phyloP scores from a whole-genome alignment of 2,888 invertebrate species.

The Hemaris fuciformis region DNA sequence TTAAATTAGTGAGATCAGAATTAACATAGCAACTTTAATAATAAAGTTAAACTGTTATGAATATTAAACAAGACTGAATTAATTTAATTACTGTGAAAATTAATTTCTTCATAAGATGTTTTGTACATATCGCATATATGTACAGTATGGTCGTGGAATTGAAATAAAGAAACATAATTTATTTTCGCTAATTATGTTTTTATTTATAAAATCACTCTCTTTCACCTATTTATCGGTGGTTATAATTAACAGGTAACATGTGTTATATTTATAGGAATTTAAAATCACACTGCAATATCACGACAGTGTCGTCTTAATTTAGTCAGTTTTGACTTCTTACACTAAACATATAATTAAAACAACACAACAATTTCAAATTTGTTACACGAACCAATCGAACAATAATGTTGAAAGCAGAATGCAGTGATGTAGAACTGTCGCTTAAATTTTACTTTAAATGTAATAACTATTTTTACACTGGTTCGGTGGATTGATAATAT shows the following conservation, averaged over 20 bases:
- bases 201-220: constrained; percentile 38
- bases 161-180: constrained; percentile 71
- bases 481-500: background rate
- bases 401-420: background rate
- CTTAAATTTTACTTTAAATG: background rate
- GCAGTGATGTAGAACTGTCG: background rate
- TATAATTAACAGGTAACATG: constrained; percentile 22
- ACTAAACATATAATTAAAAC: background rate
- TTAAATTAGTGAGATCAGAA: background rate
- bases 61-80: constrained; percentile 76
- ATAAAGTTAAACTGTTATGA: constrained; percentile 67
- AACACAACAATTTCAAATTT: background rate
- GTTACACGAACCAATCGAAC: background rate
- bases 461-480: background rate
- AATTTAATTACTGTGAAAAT: constrained; percentile 61
- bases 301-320: background rate
- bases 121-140: constrained; percentile 60
- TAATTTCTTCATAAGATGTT: constrained; percentile 48
- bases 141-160: constrained; percentile 54
- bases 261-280: background rate
- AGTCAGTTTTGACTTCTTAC: background rate
- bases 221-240: background rate
- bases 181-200: constrained; percentile 65
- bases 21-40: background rate
- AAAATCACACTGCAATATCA: background rate